phyloP scores from a whole-genome alignment of 2,888 invertebrate species.

The Napeogenes sylphis region DNA sequence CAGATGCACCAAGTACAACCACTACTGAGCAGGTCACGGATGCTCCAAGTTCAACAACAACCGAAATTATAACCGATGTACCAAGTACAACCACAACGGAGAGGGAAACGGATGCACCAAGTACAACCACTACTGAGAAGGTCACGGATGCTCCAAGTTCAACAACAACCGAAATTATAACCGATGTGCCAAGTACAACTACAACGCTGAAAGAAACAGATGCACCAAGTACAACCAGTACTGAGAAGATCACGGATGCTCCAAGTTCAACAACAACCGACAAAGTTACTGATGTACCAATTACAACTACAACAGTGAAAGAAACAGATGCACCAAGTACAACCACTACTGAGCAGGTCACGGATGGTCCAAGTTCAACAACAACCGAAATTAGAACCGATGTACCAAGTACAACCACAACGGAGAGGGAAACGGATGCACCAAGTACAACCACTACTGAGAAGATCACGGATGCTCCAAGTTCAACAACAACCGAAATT shows the following conservation, averaged over 20 bases:
- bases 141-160: neutral
- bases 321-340: neutral
- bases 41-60: neutral
- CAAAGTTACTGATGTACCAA: neutral
- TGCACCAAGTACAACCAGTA: neutral
- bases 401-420: too few relatives aligned
- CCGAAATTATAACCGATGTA: neutral
- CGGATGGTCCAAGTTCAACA: neutral
- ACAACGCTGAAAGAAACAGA: constrained; percentile 8
- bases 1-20: constrained; percentile 5
- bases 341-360: neutral
- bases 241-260: neutral
- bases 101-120: constrained; percentile 5
- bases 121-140: neutral
- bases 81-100: constrained; percentile 1
- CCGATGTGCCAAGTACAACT: neutral
- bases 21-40: neutral
- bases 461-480: neutral
- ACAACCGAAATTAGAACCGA: neutral
- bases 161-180: constrained; percentile 1
- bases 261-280: constrained; percentile 6
- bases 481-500: neutral
- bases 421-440: too few relatives aligned
- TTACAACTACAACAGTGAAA: constrained; percentile 1
- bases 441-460: too few relatives aligned